Evolutionary conservation across 2,797 vertebrate genomes (phyloP), one percentile per base, ranked within the genome.

Genomic region (Pangasius sanitwongsei): DNA sequence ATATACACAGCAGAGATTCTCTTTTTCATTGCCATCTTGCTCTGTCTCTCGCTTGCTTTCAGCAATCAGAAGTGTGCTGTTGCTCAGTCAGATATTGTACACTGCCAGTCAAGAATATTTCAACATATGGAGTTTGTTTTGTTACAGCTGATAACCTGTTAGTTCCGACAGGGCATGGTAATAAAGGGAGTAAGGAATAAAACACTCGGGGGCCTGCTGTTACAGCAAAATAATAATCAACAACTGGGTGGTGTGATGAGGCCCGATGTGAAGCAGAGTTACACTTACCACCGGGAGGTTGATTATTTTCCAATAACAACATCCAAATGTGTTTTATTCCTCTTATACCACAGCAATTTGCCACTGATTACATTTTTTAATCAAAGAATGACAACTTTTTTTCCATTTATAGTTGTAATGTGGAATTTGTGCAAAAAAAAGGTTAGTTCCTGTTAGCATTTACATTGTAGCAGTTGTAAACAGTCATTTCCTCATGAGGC

Each of bases 1-100:
- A 95, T 91, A 81, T 13, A 81, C 59, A 65, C 44, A 53, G 63
- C 44, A 16, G 57, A 83, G 81, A 63, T 44, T 83, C 81, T 63
- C 13, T 53, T 34, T 53, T 6, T 67, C 16, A 6, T n/a, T 48
- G 34, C 82, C 37, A 1, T 84, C 18, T 25, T 6, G 20, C 34
- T 41, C 6, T 25, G 34, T 59, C 57, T 61, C 9, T 25, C 12
- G 11, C 80, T 34, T 23, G 50, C 50, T 55, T 78, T 16, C 44
- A 28, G 28, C 28, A 31, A 3, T 78, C 75, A 53, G 28, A 78
- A n/a, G 28, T 77, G 74, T 28, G 28, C 74, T 53, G 74, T 16
- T n/a, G 4, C 6, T 28, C 25, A 0, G 74, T 77, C n/a, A 23
- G 77, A 37, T 57, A 31, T 34, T 34, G 9, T 7, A 16, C 6